Evolutionary conservation across 2,113 vertebrate species (phyloP), one percentile per base, ranked within the genome.

Genomic region (Trogon melanurus): DNA sequence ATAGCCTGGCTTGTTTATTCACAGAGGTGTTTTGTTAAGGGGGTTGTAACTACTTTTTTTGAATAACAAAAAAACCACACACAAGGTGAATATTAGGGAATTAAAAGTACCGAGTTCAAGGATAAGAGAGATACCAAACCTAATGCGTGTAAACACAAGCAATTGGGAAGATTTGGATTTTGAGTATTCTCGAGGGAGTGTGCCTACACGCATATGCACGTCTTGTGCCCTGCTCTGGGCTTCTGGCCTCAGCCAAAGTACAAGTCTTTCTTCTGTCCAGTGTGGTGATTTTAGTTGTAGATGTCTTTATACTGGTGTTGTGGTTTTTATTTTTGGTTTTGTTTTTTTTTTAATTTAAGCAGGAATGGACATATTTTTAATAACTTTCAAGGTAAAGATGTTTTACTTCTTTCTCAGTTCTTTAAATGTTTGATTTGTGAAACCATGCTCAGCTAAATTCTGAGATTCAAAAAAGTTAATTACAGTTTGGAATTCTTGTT

Each of bases 121-220:
- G 44, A 18, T 79, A 64, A 71, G n/a, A 41, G 3, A 64, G 34
- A 18, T 85, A 25, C 27, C 58, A 45, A 67, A 71, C 19, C 21
- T 32, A 32, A 57, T 48, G 34, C 34, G 6, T 76, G 5, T 56
- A 69, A 79, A 27, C 60, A 19, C 0, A 26, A 44, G 27, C 27
- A 36, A 2, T 48, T 0, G 1, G 20, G 23, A 54, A 69, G 32
- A 26, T 44, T 4, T 2, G 17, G 29, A n/a, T 69, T 82, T 66
- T 14, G 44, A 32, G 4, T 44, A 6, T 57, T 90, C 44, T 79
- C 13, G 41, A 18, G 44, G 6, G 19, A 60, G 11, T 16, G 4
- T 18, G 10, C 25, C 53, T 78, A 4, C 4, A 2, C 19, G 14
- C 5, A 1, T 21, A 1, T 21, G 8, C 3, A 4, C 13, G 50